Evolutionary conservation across 2,797 vertebrate genomes (phyloP), one percentile per base, ranked within the genome.

Genomic region (Sebastolobus altivelis): DNA sequence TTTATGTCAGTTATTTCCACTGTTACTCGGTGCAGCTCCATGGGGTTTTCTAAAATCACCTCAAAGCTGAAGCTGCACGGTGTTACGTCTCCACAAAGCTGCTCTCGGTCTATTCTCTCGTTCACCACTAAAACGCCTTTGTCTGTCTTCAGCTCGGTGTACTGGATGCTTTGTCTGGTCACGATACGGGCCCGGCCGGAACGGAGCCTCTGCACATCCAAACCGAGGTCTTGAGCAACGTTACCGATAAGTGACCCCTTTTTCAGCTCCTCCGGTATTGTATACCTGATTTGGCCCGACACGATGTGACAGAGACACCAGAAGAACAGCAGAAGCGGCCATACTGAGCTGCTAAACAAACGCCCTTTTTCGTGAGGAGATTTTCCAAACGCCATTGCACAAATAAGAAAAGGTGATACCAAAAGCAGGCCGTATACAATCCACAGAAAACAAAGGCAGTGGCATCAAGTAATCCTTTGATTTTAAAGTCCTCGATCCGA

Each of bases 21-120:
- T 1, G 78, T 88, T 2, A 94, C 0, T 9, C 38, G 40, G 3
- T 89, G 85, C 1, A 93, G 9, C 20, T 93, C 90, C 74, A 93
- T 90, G 0, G 93, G 92, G 33, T 91, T 91, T 72, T 93, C 92
- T 67, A 94, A 78, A 84, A 93, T 82, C 1, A 93, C 38, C 58
- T 94, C 90, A 63, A 94, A 90, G 54, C 76, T 87, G 68, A 92
- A 86, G 58, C 90, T 90, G n/a, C 93, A 94, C 0, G 88, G 89
- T 12, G 89, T 85, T 14, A 79, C 77, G 33, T 93, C 87, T 66
- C 87, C 82, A 49, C 92, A 93, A 5, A 93, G 85, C 86, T 91
- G 67, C 67, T 94, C 92, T 72, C 91, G 79, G 75, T 93, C 91
- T 38, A 94, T 92, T 37, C 80, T 91, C 71, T 92, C 90, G 12